Evolutionary conservation across 2,797 vertebrate genomes (phyloP).

Genomic region (Halcyon badia): DNA sequence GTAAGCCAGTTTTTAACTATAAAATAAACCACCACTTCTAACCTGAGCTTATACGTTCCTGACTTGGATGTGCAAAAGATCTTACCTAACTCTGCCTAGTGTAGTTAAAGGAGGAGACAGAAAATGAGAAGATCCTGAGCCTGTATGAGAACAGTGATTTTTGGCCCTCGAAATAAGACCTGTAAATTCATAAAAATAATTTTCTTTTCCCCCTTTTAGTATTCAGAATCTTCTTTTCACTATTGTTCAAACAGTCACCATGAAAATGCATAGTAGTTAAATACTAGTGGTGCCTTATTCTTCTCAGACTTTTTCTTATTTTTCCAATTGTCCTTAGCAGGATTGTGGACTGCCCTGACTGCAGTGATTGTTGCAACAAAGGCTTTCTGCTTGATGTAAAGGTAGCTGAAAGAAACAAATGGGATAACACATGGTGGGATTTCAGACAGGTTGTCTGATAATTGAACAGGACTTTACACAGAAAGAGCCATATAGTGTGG

Average conservation of each 20-base stretch:
- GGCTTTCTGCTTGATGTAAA: neutral
- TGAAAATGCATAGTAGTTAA: neutral
- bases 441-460: neutral
- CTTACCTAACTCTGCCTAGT: neutral
- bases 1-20: neutral
- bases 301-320: neutral
- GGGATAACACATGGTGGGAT: neutral
- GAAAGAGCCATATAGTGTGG: neutral
- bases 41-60: fast-evolving
- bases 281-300: neutral
- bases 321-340: neutral
- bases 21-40: neutral
- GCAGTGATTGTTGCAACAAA: neutral
- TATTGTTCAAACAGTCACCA: neutral
- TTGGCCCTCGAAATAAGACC: neutral
- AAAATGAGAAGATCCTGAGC: neutral
- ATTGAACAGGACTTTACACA: neutral
- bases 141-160: neutral
- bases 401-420: neutral
- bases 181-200: neutral
- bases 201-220: neutral
- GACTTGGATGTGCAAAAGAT: neutral
- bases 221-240: neutral
- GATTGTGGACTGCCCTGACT: neutral
- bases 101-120: neutral